These are phyloP conservation scores for Troides oblongomaculatus DNA, from an alignment of 2,888 invertebrate species.

Conservation along the genomic window DNA sequence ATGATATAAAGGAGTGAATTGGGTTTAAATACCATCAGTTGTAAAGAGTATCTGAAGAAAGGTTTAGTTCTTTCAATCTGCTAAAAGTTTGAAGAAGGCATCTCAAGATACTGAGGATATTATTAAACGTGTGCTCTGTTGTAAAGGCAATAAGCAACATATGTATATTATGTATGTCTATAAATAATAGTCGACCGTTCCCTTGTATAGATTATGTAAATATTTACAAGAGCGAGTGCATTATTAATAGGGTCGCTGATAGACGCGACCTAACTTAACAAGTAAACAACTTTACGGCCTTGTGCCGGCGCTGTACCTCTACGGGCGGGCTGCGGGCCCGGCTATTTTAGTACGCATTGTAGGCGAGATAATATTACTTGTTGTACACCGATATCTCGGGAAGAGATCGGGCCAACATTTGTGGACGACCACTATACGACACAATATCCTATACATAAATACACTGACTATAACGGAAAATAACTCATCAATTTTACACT, in stretches of 20 bases:
- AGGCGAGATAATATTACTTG: slow-evolving; percentile 17
- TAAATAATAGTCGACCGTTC: not conserved
- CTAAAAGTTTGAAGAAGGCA: too few species aligned
- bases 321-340: slow-evolving; percentile 8
- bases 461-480: too few species aligned
- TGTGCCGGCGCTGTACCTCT: slow-evolving; percentile 12
- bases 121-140: too few species aligned
- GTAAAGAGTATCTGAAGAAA: too few species aligned
- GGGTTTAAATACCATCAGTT: too few species aligned
- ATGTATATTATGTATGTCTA: not conserved
- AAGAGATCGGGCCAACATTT: not conserved
- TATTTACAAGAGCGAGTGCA: slow-evolving; percentile 14
- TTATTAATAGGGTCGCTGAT: slow-evolving; percentile 16
- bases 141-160: too few species aligned
- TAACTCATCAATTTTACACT: not conserved
- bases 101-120: too few species aligned
- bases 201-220: slow-evolving; percentile 9
- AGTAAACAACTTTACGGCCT: slow-evolving; percentile 23
- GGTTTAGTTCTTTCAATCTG: too few species aligned
- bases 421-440: not conserved
- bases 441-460: not conserved
- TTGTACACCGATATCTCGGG: slow-evolving; percentile 2
- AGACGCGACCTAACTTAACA: slow-evolving; percentile 19
- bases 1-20: too few species aligned
- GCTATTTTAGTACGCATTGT: slow-evolving; percentile 24